Percentiles rank a stretch among this genome's conserved stretches.
Conservation (phyloP, 2,113 vertebrate genomes). For the Sapajus apella region DNA sequence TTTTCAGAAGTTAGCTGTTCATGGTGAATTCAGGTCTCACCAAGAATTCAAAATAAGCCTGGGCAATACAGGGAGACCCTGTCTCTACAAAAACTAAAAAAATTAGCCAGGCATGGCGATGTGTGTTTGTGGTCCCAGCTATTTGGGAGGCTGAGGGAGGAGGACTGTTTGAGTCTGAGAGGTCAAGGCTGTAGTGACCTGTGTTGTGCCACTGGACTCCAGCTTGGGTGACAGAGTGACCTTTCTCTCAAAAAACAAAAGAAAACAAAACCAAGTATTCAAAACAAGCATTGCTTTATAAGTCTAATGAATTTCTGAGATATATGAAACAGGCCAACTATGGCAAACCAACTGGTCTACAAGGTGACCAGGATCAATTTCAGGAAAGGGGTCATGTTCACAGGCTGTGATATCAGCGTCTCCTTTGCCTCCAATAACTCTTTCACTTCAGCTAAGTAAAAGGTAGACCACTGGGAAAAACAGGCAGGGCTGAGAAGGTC, state of each 20-base stretch:
- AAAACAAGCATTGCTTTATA: neutral
- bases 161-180: no score
- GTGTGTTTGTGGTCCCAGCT: no score
- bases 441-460: neutral
- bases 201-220: no score
- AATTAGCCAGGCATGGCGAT: no score
- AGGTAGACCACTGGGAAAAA: neutral
- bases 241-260: no score
- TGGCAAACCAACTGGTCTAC: neutral
- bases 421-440: neutral
- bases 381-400: neutral
- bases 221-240: no score
- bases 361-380: conserved; percentile 10
- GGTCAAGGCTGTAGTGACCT: no score
- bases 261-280: neutral
- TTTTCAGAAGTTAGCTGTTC: neutral
- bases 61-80: no score
- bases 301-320: conserved; percentile 9
- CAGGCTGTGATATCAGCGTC: conserved; percentile 1
- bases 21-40: conserved; percentile 1
- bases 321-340: neutral
- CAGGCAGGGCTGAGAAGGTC: neutral
- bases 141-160: no score
- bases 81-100: no score
- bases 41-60: neutral